Base-by-base conservation (phyloP, 2,113 vertebrate genomes). In the Cynocephalus volans region DNA sequence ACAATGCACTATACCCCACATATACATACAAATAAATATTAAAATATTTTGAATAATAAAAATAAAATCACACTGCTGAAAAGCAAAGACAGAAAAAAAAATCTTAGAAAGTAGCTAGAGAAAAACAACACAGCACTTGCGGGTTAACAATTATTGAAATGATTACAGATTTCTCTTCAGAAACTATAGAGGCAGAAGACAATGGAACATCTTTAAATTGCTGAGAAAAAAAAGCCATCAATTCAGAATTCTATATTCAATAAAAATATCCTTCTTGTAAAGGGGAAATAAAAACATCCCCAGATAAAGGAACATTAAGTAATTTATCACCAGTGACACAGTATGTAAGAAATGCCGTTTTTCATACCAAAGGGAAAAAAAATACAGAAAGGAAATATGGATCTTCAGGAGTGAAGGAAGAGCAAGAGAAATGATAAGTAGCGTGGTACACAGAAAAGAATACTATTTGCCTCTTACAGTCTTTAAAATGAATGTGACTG, bases 251-350 rank as follows among this genome's bases (percentile, higher is more conserved):
- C 17, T 60, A 67, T 52, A 72, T 18, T 95, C 23, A 72, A 48
- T 88, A 79, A 83, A 88, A 95, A 76, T 41, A 81, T 23, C 13
- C 52, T 95, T 76, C 14, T 75, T 17, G 33, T 96, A 90, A 94
- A 70, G n/a, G 52, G 18, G 7, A 82, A 75, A 67, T 65, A 45
- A 86, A 87, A 15, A 73, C 18, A 52, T 50, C 33, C 54, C 69
- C 60, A 85, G n/a, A 64, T 31, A 93, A 85, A 85, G 23, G 10
- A 56, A 79, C 24, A 54, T 26, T 41, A 80, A 81, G 11, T 45
- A 82, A 48, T 67, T 70, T 24, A 79, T 83, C 21, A 58, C 13
- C 33, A 69, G 65, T 45, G 31, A 65, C 7, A 24, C 4, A 9
- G 45, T 85, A 36, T 36, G 2, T 26, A 72, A 67, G 41, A 93